A percentile compares a stretch with the other conserved stretches of the same genome.
Conservation (phyloP, 2,113 vertebrate genomes). For the Burhinus bistriatus region DNA sequence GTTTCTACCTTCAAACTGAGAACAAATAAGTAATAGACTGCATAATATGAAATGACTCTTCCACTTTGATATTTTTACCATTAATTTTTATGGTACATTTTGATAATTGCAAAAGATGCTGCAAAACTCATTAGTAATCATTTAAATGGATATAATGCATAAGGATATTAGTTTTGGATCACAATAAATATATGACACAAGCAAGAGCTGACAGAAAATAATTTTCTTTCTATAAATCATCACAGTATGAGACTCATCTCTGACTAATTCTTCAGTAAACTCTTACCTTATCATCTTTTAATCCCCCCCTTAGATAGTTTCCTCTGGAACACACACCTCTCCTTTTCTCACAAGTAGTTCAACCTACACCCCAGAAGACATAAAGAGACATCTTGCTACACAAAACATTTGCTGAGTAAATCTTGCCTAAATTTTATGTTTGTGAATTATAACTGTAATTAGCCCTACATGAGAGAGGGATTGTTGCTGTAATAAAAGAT, state of each 20-base stretch:
- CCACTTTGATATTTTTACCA: not conserved
- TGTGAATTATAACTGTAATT: constrained; percentile 38
- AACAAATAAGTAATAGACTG: not conserved
- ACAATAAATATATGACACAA: not conserved
- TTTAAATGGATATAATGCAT: not conserved
- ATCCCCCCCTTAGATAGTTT: not conserved
- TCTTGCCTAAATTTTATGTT: constrained; percentile 22
- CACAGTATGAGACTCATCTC: not conserved
- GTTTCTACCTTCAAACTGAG: not conserved
- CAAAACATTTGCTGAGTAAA: not conserved
- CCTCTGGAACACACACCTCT: not conserved
- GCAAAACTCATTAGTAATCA: not conserved
- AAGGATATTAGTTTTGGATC: not conserved
- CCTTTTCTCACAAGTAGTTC: not conserved
- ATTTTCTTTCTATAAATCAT: not conserved
- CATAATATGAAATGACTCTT: not conserved
- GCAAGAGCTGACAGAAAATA: not conserved
- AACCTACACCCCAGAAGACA: not conserved
- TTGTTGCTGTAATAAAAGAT: constrained; percentile 25
- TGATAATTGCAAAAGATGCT: not conserved
- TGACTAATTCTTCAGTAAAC: constrained; percentile 36
- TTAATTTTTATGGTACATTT: not conserved
- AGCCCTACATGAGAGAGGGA: constrained; percentile 14
- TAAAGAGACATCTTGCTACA: not conserved
- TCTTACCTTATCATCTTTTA: not conserved